These are phyloP conservation scores for Bolborhynchus lineola DNA, from an alignment of 2,113 vertebrate species.

Conservation along the genomic window DNA sequence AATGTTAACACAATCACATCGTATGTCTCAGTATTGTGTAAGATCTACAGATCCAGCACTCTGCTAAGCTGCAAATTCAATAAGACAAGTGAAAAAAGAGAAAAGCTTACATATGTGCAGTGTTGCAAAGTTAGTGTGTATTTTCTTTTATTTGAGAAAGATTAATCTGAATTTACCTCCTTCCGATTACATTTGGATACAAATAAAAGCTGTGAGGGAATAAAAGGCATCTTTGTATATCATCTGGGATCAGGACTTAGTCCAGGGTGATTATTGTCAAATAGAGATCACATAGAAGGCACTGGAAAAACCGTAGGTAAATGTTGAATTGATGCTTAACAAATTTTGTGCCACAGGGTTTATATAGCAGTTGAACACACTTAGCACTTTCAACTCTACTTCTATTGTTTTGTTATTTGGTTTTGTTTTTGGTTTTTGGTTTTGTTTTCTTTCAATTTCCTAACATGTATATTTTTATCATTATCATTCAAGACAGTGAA, in stretches of 20 bases:
- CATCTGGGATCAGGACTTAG: neutral
- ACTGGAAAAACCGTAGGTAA: neutral
- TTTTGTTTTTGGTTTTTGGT: too few species aligned
- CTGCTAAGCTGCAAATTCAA: slow-evolving; percentile 44
- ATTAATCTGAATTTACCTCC: neutral
- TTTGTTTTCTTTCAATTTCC: neutral
- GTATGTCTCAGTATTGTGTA: neutral
- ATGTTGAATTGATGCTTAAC: neutral
- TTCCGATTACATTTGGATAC: neutral
- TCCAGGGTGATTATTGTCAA: neutral
- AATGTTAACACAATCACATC: slow-evolving; percentile 15
- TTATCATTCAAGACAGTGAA: neutral
- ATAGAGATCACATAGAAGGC: neutral
- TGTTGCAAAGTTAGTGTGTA: neutral
- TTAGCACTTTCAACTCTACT: neutral
- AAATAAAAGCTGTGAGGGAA: neutral
- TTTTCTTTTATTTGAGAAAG: slow-evolving; percentile 16
- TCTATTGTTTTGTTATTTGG: neutral
- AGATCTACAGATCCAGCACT: neutral
- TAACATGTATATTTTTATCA: neutral
- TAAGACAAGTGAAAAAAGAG: neutral
- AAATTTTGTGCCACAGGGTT: neutral
- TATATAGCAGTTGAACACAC: neutral
- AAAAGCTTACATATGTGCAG: neutral
- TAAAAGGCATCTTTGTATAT: neutral